Base-by-base conservation (phyloP, 2,113 vertebrate species). In the Macquaria ambigua region DNA sequence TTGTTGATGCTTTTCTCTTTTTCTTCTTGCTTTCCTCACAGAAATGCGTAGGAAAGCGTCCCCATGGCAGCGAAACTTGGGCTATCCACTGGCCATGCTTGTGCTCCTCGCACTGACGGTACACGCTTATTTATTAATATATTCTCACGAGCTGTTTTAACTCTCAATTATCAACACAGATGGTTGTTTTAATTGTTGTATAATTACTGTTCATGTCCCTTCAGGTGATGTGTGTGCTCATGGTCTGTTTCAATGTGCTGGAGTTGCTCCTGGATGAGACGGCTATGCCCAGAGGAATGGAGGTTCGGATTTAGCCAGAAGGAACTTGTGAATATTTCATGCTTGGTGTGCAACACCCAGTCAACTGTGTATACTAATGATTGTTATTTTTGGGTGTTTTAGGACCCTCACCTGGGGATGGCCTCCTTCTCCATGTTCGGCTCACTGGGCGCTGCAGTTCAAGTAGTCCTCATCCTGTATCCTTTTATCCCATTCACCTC, bases 381-480 rank as follows among this genome's bases (percentile, higher is more conserved):
- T 59, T 71, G 21, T 55, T 68, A 0, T 52, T 63, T 74, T 9
- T 58, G 1, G 85, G 46, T 78, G 31, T 88, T 43, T 74, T 39
- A 99, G 98, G 97, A 96, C 0, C 95, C 97, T 0, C 96, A 96
- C 37, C 94, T 99, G 73, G 98, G 98, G 50, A 96, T 97, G 88
- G 97, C 97, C 76, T 99, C 98, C 73, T 98, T 99, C 93, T 99
- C 98, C 16, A 96, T 97, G 94, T 97, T 99, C 0, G 98, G 98
- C 10, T 98, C 97, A 56, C 96, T 99, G 1, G 98, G 98, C 31
- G 98, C 98, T 18, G 95, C 97, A 15, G 94, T 99, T 89, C 98
- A 99, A 92, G 97, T 99, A 4, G 46, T 99, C 87, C 97, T 99
- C 46, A 99, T 99, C 85, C 96, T 99, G 97, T 99, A 99, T 99